phyloP scores from a whole-genome alignment of 1,140 invertebrate genomes.

The Mesaphorura yosii region DNA sequence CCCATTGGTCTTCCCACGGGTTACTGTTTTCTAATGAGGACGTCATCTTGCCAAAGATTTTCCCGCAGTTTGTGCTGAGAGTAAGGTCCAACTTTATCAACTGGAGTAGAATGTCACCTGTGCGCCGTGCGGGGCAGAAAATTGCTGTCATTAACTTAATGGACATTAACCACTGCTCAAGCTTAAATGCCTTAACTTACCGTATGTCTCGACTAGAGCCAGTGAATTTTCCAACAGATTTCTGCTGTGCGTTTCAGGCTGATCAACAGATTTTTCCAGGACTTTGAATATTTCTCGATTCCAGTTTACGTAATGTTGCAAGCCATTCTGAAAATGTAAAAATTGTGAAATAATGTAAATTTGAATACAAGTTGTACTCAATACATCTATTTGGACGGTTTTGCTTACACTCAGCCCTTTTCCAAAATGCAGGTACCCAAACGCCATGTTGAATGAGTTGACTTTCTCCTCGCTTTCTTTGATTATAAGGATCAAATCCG shows the following conservation, averaged over 20 bases:
- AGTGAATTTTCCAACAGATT: conserved; percentile 27
- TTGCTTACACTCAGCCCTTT: conserved; percentile 25
- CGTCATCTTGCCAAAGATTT: conserved; percentile 7
- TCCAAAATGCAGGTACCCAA: conserved; percentile 28
- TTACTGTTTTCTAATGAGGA: conserved; percentile 8
- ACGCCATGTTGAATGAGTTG: conserved; percentile 24
- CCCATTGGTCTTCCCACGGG: conserved; percentile 20
- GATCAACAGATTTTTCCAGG: conserved; percentile 22
- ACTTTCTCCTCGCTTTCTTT: conserved; percentile 31
- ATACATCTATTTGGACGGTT: not conserved
- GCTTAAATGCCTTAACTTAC: no score
- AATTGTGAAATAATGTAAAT: not conserved
- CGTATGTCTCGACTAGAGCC: conserved; percentile 25
- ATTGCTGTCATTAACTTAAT: no score
- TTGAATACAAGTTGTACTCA: not conserved
- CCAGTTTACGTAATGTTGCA: conserved; percentile 26
- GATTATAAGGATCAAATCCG: conserved; percentile 25
- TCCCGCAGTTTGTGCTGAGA: conserved; percentile 18
- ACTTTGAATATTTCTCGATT: conserved; percentile 22
- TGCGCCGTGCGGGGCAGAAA: no score
- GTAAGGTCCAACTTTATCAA: conserved; percentile 23
- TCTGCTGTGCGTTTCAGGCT: conserved; percentile 12
- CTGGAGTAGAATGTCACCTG: conserved; percentile 24
- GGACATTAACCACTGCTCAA: no score
- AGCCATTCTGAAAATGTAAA: conserved; percentile 21